Percentiles rank a stretch among this genome's conserved stretches.
Evolutionary conservation across 2,113 vertebrate genomes (phyloP).

Genomic region (Toxotes jaculatrix): DNA sequence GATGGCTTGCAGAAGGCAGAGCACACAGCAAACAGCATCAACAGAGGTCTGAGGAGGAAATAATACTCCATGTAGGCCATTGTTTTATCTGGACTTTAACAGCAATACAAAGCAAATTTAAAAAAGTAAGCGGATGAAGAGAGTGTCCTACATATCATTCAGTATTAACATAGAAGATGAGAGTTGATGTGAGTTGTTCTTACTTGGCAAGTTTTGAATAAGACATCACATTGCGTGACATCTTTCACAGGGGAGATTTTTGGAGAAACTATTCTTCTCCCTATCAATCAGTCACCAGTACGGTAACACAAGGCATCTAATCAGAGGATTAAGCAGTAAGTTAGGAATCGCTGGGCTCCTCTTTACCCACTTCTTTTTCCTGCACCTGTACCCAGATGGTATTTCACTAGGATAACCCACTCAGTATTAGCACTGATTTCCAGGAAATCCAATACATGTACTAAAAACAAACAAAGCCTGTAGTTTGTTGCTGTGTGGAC

Average conservation of each 20-base stretch:
- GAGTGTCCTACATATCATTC: not conserved
- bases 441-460: not conserved
- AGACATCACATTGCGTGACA: not conserved
- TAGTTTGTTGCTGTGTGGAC: not conserved
- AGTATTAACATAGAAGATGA: not conserved
- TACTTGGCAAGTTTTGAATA: not conserved
- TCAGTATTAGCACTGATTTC: not conserved
- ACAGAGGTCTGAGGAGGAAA: not conserved
- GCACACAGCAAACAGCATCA: conserved; percentile 39
- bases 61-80: not conserved
- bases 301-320: not conserved
- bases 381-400: not conserved
- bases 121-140: not conserved
- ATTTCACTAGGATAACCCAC: not conserved
- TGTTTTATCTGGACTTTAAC: conserved; percentile 20
- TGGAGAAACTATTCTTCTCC: not conserved
- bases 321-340: not conserved
- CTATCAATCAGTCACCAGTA: no score
- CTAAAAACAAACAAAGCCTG: not conserved
- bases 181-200: not conserved
- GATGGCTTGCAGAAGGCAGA: conserved; percentile 26
- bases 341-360: not conserved
- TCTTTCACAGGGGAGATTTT: not conserved
- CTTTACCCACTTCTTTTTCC: not conserved
- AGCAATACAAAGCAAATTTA: conserved; percentile 9